These are phyloP conservation scores for Syrphus vitripennis DNA, from an alignment of 2,888 invertebrate genomes.

Conservation along the genomic window DNA sequence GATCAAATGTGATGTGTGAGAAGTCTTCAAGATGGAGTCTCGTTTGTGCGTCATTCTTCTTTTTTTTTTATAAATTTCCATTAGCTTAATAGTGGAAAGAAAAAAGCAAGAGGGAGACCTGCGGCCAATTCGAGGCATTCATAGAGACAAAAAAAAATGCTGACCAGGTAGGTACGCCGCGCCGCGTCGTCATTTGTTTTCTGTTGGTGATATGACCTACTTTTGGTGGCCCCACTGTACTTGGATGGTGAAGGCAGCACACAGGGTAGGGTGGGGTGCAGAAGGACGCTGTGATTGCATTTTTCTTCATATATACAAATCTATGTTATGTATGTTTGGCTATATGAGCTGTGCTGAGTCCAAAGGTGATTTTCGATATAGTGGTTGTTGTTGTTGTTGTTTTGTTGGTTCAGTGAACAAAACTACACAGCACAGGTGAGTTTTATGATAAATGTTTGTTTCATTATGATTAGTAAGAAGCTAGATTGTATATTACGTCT, in stretches of 20 bases:
- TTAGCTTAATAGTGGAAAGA: neutral
- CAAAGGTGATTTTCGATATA: conserved; percentile 31
- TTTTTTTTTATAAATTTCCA: neutral
- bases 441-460: neutral
- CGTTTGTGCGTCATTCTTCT: conserved; percentile 3
- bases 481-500: neutral
- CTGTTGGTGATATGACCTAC: conserved; percentile 57
- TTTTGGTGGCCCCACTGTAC: conserved; percentile 56
- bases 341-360: conserved; percentile 12
- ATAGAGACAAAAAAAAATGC: conserved; percentile 57
- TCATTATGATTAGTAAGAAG: too few relatives aligned
- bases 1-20: neutral
- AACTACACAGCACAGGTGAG: conserved; percentile 3
- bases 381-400: neutral
- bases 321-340: neutral
- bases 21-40: neutral
- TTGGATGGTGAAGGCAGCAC: conserved; percentile 16
- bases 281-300: conserved; percentile 59
- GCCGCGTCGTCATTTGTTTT: conserved; percentile 15
- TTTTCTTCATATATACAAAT: conserved; percentile 27
- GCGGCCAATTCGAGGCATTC: conserved; percentile 25
- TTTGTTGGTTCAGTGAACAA: neutral
- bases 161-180: conserved; percentile 3
- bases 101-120: neutral
- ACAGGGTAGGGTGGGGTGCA: conserved; percentile 35